These are phyloP conservation scores for Dusona sp. DNA, from an alignment of 2,888 invertebrate species.

Conservation along the genomic window DNA sequence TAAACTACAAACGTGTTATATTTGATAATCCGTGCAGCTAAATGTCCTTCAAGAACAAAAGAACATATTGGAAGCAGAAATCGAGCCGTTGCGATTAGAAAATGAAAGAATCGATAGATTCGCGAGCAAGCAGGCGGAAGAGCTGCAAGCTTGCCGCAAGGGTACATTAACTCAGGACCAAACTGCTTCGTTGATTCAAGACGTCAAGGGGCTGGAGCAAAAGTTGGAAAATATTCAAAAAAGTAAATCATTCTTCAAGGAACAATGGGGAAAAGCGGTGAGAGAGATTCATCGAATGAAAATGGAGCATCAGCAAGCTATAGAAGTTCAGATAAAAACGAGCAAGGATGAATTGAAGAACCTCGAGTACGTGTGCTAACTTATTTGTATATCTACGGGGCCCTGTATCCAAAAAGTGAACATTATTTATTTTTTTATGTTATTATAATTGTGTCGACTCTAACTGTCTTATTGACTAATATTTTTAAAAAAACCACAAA, in stretches of 20 bases:
- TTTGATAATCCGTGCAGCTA: slow-evolving; percentile 34
- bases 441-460: neutral
- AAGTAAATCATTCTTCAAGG: slow-evolving; percentile 91
- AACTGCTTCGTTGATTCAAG: slow-evolving; percentile 88
- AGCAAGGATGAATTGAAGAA: slow-evolving; percentile 83
- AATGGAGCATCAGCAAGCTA: slow-evolving; percentile 85
- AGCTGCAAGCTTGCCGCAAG: slow-evolving; percentile 83
- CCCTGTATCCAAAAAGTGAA: neutral
- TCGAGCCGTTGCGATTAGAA: slow-evolving; percentile 77
- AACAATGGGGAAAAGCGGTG: slow-evolving; percentile 90
- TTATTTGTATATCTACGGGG: neutral
- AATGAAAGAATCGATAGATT: slow-evolving; percentile 77
- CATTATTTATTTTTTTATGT: neutral
- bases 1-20: neutral
- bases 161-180: slow-evolving; percentile 89
- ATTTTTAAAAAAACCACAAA: neutral
- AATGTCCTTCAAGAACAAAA: slow-evolving; percentile 77
- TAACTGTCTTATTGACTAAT: neutral
- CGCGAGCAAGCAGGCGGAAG: slow-evolving; percentile 75
- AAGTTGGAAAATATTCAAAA: slow-evolving; percentile 88
- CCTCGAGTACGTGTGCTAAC: slow-evolving; percentile 75
- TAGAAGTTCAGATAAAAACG: slow-evolving; percentile 86
- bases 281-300: slow-evolving; percentile 89
- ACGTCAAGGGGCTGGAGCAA: slow-evolving; percentile 88
- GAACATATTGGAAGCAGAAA: slow-evolving; percentile 74